Evolutionary conservation across 2,797 vertebrate species (phyloP).

Genomic region (Emydoidea blandingii): DNA sequence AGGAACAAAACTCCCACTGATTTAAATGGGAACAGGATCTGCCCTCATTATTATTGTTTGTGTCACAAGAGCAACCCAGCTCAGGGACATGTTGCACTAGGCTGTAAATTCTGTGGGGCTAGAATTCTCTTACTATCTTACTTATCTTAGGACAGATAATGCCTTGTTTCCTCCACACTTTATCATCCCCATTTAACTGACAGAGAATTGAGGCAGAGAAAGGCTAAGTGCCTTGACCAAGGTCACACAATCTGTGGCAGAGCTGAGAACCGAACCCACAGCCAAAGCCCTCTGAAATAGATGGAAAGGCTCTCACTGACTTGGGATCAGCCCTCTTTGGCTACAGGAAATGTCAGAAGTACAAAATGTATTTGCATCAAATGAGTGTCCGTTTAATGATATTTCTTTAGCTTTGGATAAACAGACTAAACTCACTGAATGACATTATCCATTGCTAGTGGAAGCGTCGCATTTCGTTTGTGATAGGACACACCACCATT

Average conservation of each 20-base stretch:
- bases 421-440: accelerated
- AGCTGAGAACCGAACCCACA: not conserved
- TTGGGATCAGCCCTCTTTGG: not conserved
- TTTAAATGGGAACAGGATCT: not conserved
- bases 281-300: not conserved
- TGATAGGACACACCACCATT: not conserved
- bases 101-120: not conserved
- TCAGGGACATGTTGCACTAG: not conserved
- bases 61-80: not conserved
- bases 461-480: not conserved
- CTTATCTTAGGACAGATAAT: not conserved
- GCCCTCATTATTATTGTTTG: not conserved
- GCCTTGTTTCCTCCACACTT: too few species aligned
- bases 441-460: not conserved
- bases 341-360: not conserved
- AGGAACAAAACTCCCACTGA: not conserved
- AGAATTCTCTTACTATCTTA: not conserved
- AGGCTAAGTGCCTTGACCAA: not conserved
- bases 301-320: not conserved
- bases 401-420: not conserved
- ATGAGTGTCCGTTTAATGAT: not conserved
- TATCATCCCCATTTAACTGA: not conserved
- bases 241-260: not conserved
- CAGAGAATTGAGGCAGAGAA: not conserved
- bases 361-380: not conserved